Conservation (phyloP, 1,140 invertebrate species). For the Phymastichus coffea region DNA sequence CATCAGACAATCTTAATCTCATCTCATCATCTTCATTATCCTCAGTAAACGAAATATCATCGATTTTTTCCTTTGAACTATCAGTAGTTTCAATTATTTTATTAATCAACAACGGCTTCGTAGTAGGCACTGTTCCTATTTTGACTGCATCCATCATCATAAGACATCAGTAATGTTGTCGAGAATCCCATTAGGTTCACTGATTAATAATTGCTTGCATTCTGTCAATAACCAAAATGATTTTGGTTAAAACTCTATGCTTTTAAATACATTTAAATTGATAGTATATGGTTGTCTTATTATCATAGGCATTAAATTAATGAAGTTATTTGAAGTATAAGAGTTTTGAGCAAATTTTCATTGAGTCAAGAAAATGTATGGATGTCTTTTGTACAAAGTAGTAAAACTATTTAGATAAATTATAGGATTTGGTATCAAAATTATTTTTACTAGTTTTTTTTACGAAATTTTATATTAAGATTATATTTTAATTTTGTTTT, state of each 20-base stretch:
- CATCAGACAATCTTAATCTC: slow-evolving; percentile 49
- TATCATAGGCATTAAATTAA: no score
- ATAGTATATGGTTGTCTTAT: neutral
- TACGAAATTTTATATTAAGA: no score
- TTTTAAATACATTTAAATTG: neutral
- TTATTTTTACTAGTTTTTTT: no score
- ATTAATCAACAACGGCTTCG: slow-evolving; percentile 33
- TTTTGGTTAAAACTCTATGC: slow-evolving; percentile 26
- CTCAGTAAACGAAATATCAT: slow-evolving; percentile 42
- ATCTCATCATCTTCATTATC: slow-evolving; percentile 48
- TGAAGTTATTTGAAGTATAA: no score
- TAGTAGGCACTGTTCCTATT: slow-evolving; percentile 37
- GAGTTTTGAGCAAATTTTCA: no score
- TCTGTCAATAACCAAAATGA: slow-evolving; percentile 36
- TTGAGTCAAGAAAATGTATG: no score
- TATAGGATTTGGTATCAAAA: no score
- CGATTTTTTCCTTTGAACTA: slow-evolving; percentile 41
- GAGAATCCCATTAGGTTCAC: slow-evolving; percentile 30
- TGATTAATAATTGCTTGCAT: slow-evolving; percentile 29
- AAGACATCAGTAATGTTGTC: slow-evolving; percentile 32
- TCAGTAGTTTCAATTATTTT: slow-evolving; percentile 33
- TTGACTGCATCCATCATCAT: slow-evolving; percentile 45
- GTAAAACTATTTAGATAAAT: no score
- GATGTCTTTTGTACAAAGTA: no score
- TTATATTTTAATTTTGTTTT: no score